Evolutionary conservation across 2,888 invertebrate species (phyloP).

Genomic region (Emmelina monodactyla): DNA sequence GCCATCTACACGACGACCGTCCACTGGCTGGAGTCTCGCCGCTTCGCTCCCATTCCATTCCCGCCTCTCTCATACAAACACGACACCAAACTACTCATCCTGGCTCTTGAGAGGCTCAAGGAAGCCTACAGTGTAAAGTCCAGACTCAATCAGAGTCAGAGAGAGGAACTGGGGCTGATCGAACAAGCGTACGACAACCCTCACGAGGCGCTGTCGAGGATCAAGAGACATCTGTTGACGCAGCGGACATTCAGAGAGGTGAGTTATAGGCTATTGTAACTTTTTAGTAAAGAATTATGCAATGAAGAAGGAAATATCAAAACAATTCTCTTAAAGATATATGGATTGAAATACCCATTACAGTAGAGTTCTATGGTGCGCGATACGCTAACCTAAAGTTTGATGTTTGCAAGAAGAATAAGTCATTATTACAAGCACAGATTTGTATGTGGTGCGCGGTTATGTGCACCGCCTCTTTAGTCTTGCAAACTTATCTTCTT

Average conservation of each 20-base stretch:
- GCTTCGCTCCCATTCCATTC: conserved; percentile 99
- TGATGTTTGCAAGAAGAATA: no score
- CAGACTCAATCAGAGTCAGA: conserved; percentile 95
- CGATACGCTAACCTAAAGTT: no score
- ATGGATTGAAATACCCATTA: no score
- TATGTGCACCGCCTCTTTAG: no score
- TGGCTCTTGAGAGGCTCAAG: conserved; percentile 94
- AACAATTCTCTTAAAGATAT: no score
- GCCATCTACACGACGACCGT: conserved; percentile 99
- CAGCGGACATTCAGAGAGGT: conserved; percentile 99
- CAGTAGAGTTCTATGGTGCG: no score
- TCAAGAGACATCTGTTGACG: conserved; percentile 98
- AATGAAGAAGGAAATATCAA: no score
- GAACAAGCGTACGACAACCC: conserved; percentile 99
- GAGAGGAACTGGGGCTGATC: conserved; percentile 97
- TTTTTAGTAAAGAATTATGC: no score
- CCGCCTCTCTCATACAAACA: conserved; percentile 99
- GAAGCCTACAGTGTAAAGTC: conserved; percentile 99
- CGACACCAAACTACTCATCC: conserved; percentile 96
- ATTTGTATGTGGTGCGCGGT: no score
- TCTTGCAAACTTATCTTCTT: no score
- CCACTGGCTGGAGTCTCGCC: conserved; percentile 97
- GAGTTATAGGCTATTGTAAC: no score
- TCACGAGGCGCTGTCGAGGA: conserved; percentile 97
- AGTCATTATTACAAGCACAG: no score